A percentile compares a stretch with the other conserved stretches of the same genome.
Conservation (phyloP, 2,888 invertebrate genomes). For the Bugulina stolonifera region DNA sequence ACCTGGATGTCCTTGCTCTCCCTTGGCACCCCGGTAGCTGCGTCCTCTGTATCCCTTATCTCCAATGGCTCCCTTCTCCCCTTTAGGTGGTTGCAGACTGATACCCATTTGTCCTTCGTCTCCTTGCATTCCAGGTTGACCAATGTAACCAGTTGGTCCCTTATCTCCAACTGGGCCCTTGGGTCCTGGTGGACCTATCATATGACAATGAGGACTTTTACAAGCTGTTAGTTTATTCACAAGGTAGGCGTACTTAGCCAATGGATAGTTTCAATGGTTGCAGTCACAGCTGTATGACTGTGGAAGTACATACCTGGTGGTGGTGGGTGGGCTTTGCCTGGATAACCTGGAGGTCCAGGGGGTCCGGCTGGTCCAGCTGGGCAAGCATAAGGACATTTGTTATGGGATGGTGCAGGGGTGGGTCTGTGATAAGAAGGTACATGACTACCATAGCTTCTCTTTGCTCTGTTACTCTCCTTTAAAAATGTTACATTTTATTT, state of each 20-base stretch:
- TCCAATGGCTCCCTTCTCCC: background rate
- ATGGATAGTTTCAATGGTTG: too few species aligned
- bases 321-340: background rate
- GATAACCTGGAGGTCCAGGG: slow-evolving; percentile 16
- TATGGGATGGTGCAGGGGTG: too few species aligned
- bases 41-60: background rate
- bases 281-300: too few species aligned
- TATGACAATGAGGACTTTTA: background rate
- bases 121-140: background rate
- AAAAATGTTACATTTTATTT: too few species aligned
- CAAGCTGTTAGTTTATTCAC: too few species aligned
- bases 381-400: too few species aligned
- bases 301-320: slow-evolving; percentile 17
- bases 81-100: background rate
- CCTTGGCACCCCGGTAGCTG: background rate
- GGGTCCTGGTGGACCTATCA: slow-evolving; percentile 20
- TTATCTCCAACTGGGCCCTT: slow-evolving; percentile 8
- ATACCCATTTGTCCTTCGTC: background rate
- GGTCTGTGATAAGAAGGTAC: too few species aligned
- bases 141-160: background rate
- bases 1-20: background rate
- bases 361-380: slow-evolving; percentile 20
- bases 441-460: too few species aligned
- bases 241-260: too few species aligned
- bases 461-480: too few species aligned